A percentile compares a stretch with the other conserved stretches of the same genome.
phyloP scores from a whole-genome alignment of 2,888 invertebrate species.

The Margaritifera margaritifera region DNA sequence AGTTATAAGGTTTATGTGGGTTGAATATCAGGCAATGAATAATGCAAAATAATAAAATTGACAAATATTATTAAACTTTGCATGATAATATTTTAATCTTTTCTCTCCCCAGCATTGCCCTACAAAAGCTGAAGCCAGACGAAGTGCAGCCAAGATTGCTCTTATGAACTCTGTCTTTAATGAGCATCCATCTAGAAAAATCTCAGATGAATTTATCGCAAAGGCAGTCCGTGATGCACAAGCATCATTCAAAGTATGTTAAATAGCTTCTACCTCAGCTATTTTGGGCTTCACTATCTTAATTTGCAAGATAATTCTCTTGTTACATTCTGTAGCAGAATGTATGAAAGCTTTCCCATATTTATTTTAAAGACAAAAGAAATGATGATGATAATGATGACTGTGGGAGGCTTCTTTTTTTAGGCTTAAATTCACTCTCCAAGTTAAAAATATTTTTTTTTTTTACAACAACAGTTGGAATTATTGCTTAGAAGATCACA shows the following conservation, averaged over 20 bases:
- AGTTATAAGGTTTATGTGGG: too few species aligned
- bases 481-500: too few species aligned
- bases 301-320: not conserved
- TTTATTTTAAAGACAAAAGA: not conserved
- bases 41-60: too few species aligned
- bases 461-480: too few species aligned
- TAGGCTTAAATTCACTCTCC: too few species aligned
- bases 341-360: too few species aligned
- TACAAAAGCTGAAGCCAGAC: conserved; percentile 93
- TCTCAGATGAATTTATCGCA: conserved; percentile 94
- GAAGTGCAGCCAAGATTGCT: conserved; percentile 95
- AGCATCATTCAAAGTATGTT: conserved; percentile 83
- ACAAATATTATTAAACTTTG: too few species aligned
- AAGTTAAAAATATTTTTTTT: too few species aligned
- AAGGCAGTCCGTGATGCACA: conserved; percentile 94
- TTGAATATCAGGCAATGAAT: too few species aligned
- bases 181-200: conserved; percentile 92
- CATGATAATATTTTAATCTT: not conserved
- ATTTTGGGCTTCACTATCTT: not conserved
- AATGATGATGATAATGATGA: too few species aligned
- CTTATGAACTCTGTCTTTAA: conserved; percentile 98
- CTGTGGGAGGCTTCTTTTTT: not conserved
- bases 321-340: too few species aligned
- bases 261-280: conserved; percentile 67
- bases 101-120: conserved; percentile 83